Base-by-base conservation (phyloP, 2,113 vertebrate species). In the Mustelus asterias region DNA sequence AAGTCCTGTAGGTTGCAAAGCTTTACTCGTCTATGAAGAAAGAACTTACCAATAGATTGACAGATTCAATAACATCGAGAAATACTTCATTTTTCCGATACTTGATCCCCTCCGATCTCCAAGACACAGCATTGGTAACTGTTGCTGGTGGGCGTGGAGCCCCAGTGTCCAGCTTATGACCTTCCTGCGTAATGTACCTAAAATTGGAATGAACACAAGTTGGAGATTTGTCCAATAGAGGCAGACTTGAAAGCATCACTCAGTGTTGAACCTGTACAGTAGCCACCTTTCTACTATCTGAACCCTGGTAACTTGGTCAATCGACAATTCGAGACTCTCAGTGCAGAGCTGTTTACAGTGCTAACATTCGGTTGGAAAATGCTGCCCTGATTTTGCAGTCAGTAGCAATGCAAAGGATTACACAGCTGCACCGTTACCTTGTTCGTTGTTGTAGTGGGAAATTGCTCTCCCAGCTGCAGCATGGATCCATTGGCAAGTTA, bases 41-140 rank as follows among this genome's bases (percentile, higher is more conserved):
- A 13, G 13, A 70, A 72, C 98, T 58, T 98, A 99, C 99, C 98
- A 99, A 96, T 94, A 99, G 99, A 96, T 99, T 99, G 95, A 99
- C 99, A 0, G 99, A 99, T 97, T 99, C 99, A 18, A 99, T 99
- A 97, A 99, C 99, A 29, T 99, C 99, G 97, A 99, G 97, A 98
- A 99, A 99, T 96, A 99, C 99, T 97, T 99, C 99, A 0, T 99
- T 99, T 97, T 99, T 99, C 97, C 99, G 98, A 97, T 99, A 99
- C 97, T 99, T 99, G 96, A 99, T 99, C 96, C 99, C 99, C 97
- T 99, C 99, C 9, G 99, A 99, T 95, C 99, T 98, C 99, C 99
- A 99, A 0, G 99, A 99, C 80, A 99, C 99, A 0, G 99, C 99
- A 0, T 99, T 99, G 78, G 99, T 99, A 95, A 99, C 99, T 0